Base-by-base conservation (phyloP, 1,140 invertebrate genomes). In the Oscheius sp. region DNA sequence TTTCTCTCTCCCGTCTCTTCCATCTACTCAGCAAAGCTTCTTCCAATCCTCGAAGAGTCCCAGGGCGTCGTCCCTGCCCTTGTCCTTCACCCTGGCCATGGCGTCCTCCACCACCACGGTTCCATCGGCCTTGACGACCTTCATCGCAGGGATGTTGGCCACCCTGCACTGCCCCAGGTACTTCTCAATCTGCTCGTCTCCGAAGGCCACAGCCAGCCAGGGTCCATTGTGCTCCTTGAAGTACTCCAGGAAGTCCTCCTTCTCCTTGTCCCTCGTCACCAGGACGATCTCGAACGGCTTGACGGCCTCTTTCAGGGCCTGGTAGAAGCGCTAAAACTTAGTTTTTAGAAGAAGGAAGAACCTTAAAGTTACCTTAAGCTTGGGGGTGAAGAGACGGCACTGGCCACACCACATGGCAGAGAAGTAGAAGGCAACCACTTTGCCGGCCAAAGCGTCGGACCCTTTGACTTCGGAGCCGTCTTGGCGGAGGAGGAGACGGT, bases 381-480 rank as follows among this genome's bases (percentile, higher is more conserved):
- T 79, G 2, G 88, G 88, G n/a, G 87, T 88, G 75, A 88, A 88
- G 46, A 77, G 79, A 72, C 82, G 78, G 73, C 87, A 88, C 0
- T 87, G 87, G 0, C 87, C 87, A 77, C 88, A 88, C 87, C 87
- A 88, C 65, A 88, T 86, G 18, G 87, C 87, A 13, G 87, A 87
- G 77, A 88, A 88, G 78, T 88, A 88, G 34, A 87, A 29, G 15
- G 34, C 62, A 1, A 65, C 20, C 26, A 65, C 23, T 15, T 65
- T 64, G n/a, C n/a, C n/a, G n/a, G n/a, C n/a, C n/a, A n/a, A n/a
- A n/a, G n/a, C n/a, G n/a, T n/a, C n/a, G n/a, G n/a, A n/a, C n/a
- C n/a, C n/a, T n/a, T n/a, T n/a, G n/a, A n/a, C n/a, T n/a, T n/a
- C n/a, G n/a, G n/a, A n/a, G n/a, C n/a, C n/a, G n/a, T n/a, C n/a